These are phyloP conservation scores for Gadopsis bispinosus DNA, from an alignment of 2,797 vertebrate species.

Conservation along the genomic window DNA sequence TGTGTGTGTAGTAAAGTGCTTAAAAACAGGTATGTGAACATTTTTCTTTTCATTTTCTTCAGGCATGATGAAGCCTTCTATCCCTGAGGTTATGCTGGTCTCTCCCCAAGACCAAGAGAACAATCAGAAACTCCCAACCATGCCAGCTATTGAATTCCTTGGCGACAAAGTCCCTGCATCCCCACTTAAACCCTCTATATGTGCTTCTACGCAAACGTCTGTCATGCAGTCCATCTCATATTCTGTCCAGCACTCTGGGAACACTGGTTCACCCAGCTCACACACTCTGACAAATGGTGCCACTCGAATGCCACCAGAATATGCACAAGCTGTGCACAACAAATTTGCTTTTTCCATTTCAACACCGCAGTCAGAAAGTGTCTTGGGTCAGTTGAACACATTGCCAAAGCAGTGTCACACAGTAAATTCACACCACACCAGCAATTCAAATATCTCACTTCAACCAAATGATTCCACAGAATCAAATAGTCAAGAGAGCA, in stretches of 20 bases:
- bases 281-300: neutral
- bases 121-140: conserved; percentile 32
- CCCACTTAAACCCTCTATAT: conserved; percentile 18
- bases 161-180: conserved; percentile 3
- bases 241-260: neutral
- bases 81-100: conserved; percentile 16
- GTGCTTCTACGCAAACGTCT: conserved; percentile 18
- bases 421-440: conserved; percentile 11
- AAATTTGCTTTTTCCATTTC: conserved; percentile 8
- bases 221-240: conserved; percentile 22
- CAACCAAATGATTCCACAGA: conserved; percentile 9
- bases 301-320: conserved; percentile 10
- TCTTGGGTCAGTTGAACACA: neutral
- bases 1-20: neutral
- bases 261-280: conserved; percentile 2
- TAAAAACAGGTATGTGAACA: neutral
- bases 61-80: conserved; percentile 41
- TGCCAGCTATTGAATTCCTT: neutral
- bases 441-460: conserved; percentile 7
- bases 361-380: conserved; percentile 14
- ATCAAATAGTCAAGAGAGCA: conserved; percentile 14
- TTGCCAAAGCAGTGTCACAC: conserved; percentile 24
- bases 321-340: conserved; percentile 1
- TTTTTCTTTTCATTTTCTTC: conserved; percentile 29
- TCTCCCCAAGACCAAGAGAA: conserved; percentile 24